Conservation (phyloP, 2,113 vertebrate genomes). For the Myiagra hebetior region DNA sequence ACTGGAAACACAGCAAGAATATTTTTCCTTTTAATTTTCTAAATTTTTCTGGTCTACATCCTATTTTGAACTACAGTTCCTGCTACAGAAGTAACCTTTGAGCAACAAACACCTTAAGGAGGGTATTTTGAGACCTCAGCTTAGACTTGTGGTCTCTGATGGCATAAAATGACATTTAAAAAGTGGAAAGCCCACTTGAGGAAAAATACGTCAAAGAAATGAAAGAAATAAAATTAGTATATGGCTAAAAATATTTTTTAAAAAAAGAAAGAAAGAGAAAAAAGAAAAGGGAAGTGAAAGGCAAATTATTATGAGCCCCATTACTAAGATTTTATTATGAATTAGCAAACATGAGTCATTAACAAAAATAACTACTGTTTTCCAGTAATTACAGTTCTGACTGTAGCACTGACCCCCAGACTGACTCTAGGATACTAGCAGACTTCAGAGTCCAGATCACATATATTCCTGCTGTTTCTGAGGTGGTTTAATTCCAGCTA, state of each 20-base stretch:
- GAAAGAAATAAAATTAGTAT: background rate
- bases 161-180: background rate
- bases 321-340: background rate
- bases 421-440: background rate
- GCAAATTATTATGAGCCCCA: background rate
- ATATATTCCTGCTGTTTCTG: background rate
- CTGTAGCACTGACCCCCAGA: background rate
- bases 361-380: background rate
- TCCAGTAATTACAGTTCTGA: background rate
- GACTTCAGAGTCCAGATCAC: background rate
- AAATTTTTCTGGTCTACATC: background rate
- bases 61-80: background rate
- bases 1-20: background rate
- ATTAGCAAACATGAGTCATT: background rate
- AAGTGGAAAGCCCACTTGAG: background rate
- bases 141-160: background rate
- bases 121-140: background rate
- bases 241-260: background rate
- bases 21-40: background rate
- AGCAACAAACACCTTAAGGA: background rate
- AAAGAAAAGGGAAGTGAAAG: background rate
- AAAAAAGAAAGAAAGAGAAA: accelerated
- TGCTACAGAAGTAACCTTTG: background rate
- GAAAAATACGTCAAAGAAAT: background rate
- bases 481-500: background rate